These are phyloP conservation scores for Bicyclus anynana DNA, from an alignment of 1,140 invertebrate species.

Conservation along the genomic window DNA sequence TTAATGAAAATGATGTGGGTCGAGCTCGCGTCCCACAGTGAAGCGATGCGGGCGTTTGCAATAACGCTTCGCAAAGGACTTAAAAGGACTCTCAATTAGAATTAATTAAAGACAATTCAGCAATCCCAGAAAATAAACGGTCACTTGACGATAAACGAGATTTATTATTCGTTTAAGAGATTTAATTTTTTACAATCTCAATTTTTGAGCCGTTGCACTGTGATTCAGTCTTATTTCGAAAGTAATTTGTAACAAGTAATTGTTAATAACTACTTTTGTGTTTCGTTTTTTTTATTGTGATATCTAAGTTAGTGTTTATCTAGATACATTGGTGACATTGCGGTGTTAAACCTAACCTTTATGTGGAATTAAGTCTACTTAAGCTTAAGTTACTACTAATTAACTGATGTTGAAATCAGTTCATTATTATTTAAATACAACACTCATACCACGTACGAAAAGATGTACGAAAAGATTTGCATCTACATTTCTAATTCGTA, in stretches of 20 bases:
- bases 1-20: conserved; percentile 44
- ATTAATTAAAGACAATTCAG: conserved; percentile 76
- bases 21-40: conserved; percentile 37
- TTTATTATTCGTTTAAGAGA: conserved; percentile 64
- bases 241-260: not conserved
- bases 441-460: too few relatives aligned
- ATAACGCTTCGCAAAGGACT: conserved; percentile 59
- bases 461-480: too few relatives aligned
- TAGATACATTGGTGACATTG: too few relatives aligned
- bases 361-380: too few relatives aligned
- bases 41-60: conserved; percentile 62
- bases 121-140: conserved; percentile 65
- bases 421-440: too few relatives aligned
- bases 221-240: conserved; percentile 1
- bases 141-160: conserved; percentile 65
- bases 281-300: too few relatives aligned
- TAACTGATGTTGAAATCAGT: too few relatives aligned
- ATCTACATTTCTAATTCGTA: too few relatives aligned
- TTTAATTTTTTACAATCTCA: conserved; percentile 35
- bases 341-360: too few relatives aligned
- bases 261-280: too few relatives aligned
- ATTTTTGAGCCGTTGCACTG: conserved; percentile 1
- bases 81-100: conserved; percentile 69
- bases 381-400: too few relatives aligned
- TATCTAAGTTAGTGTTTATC: too few relatives aligned